phyloP scores from a whole-genome alignment of 2,113 vertebrate species.

The Brachypodius melanocephalos region DNA sequence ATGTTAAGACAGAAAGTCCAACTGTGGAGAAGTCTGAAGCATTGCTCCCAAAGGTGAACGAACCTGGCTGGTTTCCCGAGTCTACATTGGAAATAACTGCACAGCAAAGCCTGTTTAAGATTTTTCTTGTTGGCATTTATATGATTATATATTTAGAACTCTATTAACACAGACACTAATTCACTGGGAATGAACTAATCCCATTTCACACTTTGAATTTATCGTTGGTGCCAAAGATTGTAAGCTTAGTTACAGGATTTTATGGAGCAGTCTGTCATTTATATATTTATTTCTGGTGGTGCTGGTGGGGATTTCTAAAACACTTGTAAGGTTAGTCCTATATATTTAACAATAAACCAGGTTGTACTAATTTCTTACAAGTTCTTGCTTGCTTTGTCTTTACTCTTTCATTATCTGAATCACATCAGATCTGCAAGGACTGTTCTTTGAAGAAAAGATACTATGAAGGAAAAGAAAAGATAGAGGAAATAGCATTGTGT shows the following conservation, averaged over 20 bases:
- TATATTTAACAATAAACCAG: neutral
- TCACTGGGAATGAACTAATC: conserved; percentile 46
- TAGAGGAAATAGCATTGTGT: neutral
- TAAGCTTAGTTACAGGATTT: conserved; percentile 6
- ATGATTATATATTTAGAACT: conserved; percentile 49
- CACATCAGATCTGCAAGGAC: neutral
- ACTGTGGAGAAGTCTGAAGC: neutral
- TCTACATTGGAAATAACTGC: neutral
- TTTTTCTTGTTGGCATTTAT: conserved; percentile 40
- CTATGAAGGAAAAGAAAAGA: neutral
- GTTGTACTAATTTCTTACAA: neutral
- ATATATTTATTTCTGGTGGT: conserved; percentile 1
- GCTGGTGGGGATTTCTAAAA: neutral
- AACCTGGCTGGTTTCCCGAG: neutral
- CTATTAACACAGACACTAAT: conserved; percentile 55
- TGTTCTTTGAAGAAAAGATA: neutral
- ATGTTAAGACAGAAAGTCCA: neutral
- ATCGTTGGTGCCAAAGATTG: conserved; percentile 1
- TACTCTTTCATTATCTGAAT: neutral
- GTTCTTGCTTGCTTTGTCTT: neutral
- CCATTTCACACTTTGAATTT: conserved; percentile 34
- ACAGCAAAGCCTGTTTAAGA: neutral
- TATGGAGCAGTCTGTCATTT: conserved; percentile 22
- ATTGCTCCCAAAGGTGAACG: conserved; percentile 17
- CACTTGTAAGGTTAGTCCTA: neutral